A percentile compares a stretch with the other conserved stretches of the same genome.
These are phyloP conservation scores for Phoenoteleia sp. DNA, from an alignment of 2,888 invertebrate genomes.

Conservation along the genomic window DNA sequence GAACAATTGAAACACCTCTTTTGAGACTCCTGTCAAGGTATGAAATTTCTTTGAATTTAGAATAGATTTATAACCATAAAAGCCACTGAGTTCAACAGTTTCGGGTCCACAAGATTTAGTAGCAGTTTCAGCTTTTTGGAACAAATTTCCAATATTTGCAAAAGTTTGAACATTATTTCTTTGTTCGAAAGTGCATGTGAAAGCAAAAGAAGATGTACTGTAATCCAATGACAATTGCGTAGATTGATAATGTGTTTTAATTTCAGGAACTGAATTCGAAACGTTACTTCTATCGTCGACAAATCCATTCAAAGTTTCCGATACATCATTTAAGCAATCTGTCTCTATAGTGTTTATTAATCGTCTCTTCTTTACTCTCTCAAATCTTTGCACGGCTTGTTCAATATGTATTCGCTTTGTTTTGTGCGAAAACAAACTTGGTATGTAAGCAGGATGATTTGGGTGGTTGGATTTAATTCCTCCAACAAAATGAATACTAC, in stretches of 20 bases:
- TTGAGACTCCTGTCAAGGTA: slow-evolving; percentile 62
- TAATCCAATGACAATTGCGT: background rate
- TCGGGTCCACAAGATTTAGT: slow-evolving; percentile 13
- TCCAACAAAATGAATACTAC: slow-evolving; percentile 53
- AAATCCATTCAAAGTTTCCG: background rate
- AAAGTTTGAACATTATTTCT: slow-evolving; percentile 3
- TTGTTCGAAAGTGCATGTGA: slow-evolving; percentile 7
- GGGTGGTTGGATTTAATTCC: slow-evolving; percentile 55
- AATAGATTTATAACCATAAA: slow-evolving; percentile 22
- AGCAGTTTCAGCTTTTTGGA: background rate
- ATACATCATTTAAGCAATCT: background rate
- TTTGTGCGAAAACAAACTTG: slow-evolving; percentile 45
- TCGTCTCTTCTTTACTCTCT: background rate
- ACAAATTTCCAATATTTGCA: slow-evolving; percentile 21
- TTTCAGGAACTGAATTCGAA: background rate
- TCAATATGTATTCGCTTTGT: background rate
- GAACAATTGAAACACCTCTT: slow-evolving; percentile 58
- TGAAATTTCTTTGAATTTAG: slow-evolving; percentile 1
- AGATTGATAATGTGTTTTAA: background rate
- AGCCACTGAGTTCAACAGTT: background rate
- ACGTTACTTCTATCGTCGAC: background rate
- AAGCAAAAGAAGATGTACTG: background rate
- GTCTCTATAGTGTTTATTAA: background rate
- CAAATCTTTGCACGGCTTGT: background rate
- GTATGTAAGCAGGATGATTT: slow-evolving; percentile 58